These are phyloP conservation scores for Aphidius gifuensis DNA, from an alignment of 1,140 invertebrate species.

Conservation along the genomic window DNA sequence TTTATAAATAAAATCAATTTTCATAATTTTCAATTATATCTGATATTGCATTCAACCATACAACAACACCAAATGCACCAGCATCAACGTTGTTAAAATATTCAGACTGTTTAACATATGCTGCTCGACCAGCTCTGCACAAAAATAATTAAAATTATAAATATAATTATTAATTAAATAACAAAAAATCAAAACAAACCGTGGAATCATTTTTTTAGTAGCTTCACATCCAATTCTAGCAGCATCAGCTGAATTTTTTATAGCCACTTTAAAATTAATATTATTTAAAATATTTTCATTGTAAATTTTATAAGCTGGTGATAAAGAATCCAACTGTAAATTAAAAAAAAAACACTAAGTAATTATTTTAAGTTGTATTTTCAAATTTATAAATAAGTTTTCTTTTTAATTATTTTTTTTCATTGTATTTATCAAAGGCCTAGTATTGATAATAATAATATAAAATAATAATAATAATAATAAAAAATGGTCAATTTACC, in stretches of 20 bases:
- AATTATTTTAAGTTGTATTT: conserved; percentile 9
- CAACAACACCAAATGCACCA: conserved; percentile 64
- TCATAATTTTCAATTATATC: conserved; percentile 17
- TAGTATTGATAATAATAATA: conserved; percentile 5
- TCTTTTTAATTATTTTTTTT: too few species aligned
- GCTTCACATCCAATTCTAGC: conserved; percentile 52
- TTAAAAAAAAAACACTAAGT: not conserved
- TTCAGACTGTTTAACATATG: conserved; percentile 57
- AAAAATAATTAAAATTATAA: conserved; percentile 21
- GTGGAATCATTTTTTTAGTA: conserved; percentile 61
- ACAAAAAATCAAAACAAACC: conserved; percentile 36
- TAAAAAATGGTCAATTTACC: conserved; percentile 49
- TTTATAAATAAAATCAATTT: not conserved
- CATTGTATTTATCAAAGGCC: too few species aligned
- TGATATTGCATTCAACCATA: conserved; percentile 59
- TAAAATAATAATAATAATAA: too few species aligned
- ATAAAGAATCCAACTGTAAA: conserved; percentile 54
- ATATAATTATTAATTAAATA: conserved; percentile 9
- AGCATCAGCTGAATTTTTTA: conserved; percentile 34
- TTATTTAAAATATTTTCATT: conserved; percentile 27
- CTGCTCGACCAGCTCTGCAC: conserved; percentile 61
- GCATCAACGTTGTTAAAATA: conserved; percentile 62
- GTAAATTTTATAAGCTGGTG: conserved; percentile 43
- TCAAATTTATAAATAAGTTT: not conserved
- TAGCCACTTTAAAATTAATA: conserved; percentile 23